Conservation (phyloP, 2,113 vertebrate genomes). For the Aramus guarauna region DNA sequence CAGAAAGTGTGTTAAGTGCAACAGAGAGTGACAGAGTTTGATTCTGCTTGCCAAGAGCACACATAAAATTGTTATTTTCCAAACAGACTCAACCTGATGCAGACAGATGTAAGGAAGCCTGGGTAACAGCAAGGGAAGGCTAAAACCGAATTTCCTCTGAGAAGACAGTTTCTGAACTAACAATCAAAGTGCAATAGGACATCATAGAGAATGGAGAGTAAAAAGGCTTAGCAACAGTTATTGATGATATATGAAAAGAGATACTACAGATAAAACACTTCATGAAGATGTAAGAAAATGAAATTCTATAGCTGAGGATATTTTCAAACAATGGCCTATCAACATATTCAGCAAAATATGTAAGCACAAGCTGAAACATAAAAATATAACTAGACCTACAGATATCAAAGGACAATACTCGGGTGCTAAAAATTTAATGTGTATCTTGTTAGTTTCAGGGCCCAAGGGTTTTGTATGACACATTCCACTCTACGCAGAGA, state of each 20-base stretch:
- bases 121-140: constrained; percentile 42
- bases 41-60: constrained; percentile 58
- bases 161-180: constrained; percentile 50
- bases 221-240: constrained; percentile 15
- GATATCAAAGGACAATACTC: background rate
- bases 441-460: background rate
- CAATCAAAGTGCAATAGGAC: constrained; percentile 16
- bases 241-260: constrained; percentile 1
- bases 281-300: constrained; percentile 9
- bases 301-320: background rate
- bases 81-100: constrained; percentile 38
- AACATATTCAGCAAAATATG: background rate
- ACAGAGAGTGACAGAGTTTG: constrained; percentile 52
- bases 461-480: background rate
- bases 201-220: constrained; percentile 12
- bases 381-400: background rate
- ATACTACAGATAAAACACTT: constrained; percentile 38
- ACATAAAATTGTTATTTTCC: constrained; percentile 55
- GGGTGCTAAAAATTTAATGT: background rate
- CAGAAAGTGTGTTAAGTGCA: constrained; percentile 55
- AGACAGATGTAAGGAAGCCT: constrained; percentile 28
- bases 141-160: constrained; percentile 20
- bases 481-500: background rate
- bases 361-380: background rate
- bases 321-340: background rate